phyloP scores from a whole-genome alignment of 2,797 vertebrate genomes.

The Tamandua tetradactyla region DNA sequence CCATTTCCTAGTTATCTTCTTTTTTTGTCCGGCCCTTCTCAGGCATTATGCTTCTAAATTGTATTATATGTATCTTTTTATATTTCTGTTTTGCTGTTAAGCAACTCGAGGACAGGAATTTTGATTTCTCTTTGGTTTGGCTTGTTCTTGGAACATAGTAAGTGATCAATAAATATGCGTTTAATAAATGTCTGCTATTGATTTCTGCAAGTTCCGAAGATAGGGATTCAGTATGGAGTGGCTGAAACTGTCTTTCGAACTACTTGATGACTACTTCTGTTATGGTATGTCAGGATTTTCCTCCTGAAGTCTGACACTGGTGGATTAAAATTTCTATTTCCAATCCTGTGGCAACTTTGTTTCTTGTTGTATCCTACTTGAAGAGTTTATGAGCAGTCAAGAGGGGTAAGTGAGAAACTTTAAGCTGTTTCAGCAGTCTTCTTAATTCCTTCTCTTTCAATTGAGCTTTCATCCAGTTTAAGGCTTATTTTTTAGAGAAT shows the following conservation, averaged over 20 bases:
- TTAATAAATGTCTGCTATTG: neutral
- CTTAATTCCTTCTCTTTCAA: neutral
- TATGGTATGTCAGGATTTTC: neutral
- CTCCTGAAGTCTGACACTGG: neutral
- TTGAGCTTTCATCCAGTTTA: neutral
- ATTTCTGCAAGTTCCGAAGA: neutral
- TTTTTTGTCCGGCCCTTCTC: neutral
- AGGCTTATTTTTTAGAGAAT: neutral
- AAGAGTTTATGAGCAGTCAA: neutral
- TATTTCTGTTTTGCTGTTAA: conserved; percentile 15
- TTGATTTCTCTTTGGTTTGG: neutral
- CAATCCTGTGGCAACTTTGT: neutral
- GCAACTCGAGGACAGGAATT: neutral
- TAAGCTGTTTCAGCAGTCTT: neutral
- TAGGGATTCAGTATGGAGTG: neutral
- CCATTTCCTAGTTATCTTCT: neutral
- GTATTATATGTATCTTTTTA: neutral
- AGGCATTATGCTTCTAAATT: neutral
- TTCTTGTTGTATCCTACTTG: neutral
- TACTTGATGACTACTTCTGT: neutral
- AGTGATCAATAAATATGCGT: neutral
- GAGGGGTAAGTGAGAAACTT: too few species aligned
- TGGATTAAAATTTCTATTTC: neutral
- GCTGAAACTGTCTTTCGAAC: neutral
- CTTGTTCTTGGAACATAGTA: neutral